A percentile compares a stretch with the other conserved stretches of the same genome.
Conservation (phyloP, 1,140 invertebrate species). For the Drosophila guanche region DNA sequence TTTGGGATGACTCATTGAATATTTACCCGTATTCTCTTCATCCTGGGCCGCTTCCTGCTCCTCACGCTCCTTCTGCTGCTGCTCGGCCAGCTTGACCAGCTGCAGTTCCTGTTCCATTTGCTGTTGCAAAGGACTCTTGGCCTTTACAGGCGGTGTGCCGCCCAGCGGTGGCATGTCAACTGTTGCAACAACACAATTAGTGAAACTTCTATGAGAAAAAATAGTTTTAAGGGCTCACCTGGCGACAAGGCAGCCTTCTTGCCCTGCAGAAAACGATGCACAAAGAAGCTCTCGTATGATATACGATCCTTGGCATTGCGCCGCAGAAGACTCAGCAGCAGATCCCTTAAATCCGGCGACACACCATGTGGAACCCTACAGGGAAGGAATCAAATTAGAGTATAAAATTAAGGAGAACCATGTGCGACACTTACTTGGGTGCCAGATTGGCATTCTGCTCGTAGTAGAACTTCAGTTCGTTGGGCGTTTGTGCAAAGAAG, state of each 20-base stretch:
- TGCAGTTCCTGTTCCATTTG: conserved; percentile 72
- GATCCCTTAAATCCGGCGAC: conserved; percentile 93
- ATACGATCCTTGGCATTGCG: conserved; percentile 97
- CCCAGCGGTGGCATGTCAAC: conserved; percentile 74
- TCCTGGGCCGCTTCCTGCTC: conserved; percentile 66
- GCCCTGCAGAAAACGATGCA: conserved; percentile 93
- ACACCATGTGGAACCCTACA: conserved; percentile 96
- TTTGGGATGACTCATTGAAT: background rate
- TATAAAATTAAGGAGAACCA: background rate
- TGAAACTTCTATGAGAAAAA: conserved; percentile 7
- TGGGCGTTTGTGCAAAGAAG: conserved; percentile 99
- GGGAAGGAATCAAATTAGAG: background rate
- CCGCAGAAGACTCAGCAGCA: conserved; percentile 94
- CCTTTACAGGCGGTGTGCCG: conserved; percentile 74
- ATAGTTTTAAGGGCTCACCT: conserved; percentile 50
- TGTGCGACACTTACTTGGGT: conserved; percentile 90
- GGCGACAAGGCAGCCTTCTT: conserved; percentile 84
- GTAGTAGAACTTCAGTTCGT: conserved; percentile 98
- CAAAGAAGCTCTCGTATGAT: conserved; percentile 97
- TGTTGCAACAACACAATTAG: conserved; percentile 43
- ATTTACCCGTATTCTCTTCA: conserved; percentile 64
- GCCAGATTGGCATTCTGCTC: conserved; percentile 97
- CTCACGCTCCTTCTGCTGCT: conserved; percentile 67
- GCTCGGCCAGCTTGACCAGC: conserved; percentile 66
- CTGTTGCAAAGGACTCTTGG: conserved; percentile 78